Percentiles rank a stretch among this genome's conserved stretches.
Conservation (phyloP, 2,888 invertebrate genomes). For the Ophion costatus region DNA sequence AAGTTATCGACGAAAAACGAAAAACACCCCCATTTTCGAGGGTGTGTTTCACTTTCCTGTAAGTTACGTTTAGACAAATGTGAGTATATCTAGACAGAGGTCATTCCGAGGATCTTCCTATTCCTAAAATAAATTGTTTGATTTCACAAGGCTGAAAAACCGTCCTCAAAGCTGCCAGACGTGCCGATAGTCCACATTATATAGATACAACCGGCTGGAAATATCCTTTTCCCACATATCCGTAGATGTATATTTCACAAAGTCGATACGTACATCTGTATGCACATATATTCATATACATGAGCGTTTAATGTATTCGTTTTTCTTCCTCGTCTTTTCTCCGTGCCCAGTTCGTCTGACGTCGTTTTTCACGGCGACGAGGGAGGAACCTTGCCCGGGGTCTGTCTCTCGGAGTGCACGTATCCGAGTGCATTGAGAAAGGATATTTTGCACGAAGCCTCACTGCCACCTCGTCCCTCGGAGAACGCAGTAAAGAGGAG, state of each 20-base stretch:
- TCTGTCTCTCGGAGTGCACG: constrained; percentile 54
- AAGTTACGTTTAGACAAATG: too few relatives aligned
- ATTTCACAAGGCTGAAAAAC: too few relatives aligned
- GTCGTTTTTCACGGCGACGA: constrained; percentile 56
- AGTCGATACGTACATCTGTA: not conserved
- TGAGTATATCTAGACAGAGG: too few relatives aligned
- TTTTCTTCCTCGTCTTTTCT: constrained; percentile 41
- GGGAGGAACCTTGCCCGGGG: constrained; percentile 47
- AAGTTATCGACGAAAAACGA: too few relatives aligned
- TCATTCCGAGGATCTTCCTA: too few relatives aligned
- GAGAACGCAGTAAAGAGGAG: constrained; percentile 1
- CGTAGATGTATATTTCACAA: not conserved
- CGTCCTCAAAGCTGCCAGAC: too few relatives aligned
- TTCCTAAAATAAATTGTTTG: too few relatives aligned
- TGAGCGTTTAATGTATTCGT: constrained; percentile 36
- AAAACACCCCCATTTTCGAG: too few relatives aligned
- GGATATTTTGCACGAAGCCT: constrained; percentile 59
- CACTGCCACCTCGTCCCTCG: constrained; percentile 18
- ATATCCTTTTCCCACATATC: not conserved
- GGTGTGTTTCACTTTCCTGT: too few relatives aligned
- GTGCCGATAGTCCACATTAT: too few relatives aligned
- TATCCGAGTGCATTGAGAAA: constrained; percentile 58
- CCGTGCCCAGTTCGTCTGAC: constrained; percentile 16
- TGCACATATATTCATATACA: constrained; percentile 6
- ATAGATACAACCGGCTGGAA: too few relatives aligned